Evolutionary conservation across 2,888 invertebrate species (phyloP).

Genomic region (Luperina nickerlii): DNA sequence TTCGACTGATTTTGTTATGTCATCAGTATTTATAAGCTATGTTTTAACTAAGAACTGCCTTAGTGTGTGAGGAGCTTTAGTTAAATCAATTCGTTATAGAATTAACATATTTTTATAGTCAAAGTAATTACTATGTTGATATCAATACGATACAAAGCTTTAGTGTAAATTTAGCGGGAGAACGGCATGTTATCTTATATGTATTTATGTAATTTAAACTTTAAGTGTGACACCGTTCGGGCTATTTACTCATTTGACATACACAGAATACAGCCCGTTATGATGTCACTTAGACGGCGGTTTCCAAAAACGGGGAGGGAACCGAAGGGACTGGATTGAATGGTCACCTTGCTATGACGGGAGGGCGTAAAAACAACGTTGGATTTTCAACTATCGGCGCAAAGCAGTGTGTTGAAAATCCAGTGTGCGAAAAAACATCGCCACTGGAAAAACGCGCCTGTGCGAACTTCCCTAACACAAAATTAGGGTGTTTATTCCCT

Average conservation of each 20-base stretch:
- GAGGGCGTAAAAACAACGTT: background rate
- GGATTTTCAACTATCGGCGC: background rate
- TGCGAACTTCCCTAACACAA: background rate
- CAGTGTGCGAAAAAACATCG: background rate
- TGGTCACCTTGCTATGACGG: background rate
- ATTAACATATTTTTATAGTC: conserved; percentile 64
- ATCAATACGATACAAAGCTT: conserved; percentile 55
- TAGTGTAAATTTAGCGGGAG: conserved; percentile 24
- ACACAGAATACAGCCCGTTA: background rate
- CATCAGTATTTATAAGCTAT: conserved; percentile 58
- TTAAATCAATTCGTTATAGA: conserved; percentile 65
- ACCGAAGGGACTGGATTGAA: background rate
- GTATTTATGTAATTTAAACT: conserved; percentile 12
- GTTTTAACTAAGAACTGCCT: conserved; percentile 62
- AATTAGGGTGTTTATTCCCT: background rate
- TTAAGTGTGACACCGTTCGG: background rate
- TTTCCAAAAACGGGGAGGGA: too few species aligned
- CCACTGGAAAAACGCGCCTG: background rate
- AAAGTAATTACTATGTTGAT: conserved; percentile 53
- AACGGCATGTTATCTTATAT: conserved; percentile 1
- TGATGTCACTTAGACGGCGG: background rate
- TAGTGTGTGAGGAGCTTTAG: conserved; percentile 46
- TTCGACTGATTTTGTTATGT: conserved; percentile 59
- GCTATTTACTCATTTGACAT: background rate
- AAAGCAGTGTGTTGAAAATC: background rate